Evolutionary conservation across 2,797 vertebrate species (phyloP).

Genomic region (Sylvilagus floridanus): DNA sequence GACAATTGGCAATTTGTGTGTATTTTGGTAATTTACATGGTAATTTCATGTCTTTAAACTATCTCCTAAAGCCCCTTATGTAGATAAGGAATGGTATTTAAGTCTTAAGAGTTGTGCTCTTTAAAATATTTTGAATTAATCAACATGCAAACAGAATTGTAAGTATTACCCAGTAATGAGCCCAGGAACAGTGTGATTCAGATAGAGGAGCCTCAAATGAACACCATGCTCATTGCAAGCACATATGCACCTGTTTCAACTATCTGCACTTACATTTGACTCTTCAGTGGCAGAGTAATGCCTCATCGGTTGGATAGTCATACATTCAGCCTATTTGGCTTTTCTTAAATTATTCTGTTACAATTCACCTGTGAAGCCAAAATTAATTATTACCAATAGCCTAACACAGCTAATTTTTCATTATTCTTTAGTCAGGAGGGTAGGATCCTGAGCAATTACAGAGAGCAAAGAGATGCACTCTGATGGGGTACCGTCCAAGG

Average conservation of each 20-base stretch:
- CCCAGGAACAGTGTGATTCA: not conserved
- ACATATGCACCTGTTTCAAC: not conserved
- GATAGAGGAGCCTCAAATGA: not conserved
- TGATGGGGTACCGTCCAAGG: not conserved
- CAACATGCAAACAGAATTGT: not conserved
- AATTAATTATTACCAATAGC: not conserved
- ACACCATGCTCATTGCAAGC: not conserved
- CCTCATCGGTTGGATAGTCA: not conserved
- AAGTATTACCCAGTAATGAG: not conserved
- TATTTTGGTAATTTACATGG: not conserved
- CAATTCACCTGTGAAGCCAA: not conserved
- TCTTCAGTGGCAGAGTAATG: not conserved
- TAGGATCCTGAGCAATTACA: not conserved
- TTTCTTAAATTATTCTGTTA: slow-evolving; percentile 13
- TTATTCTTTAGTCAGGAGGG: not conserved
- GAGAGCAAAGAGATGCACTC: not conserved
- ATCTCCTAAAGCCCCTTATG: not conserved
- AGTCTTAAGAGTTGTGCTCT: not conserved
- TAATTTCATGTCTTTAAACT: not conserved
- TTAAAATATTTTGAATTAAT: not conserved
- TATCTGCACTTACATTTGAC: not conserved
- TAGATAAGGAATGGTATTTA: not conserved
- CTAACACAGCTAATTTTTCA: not conserved
- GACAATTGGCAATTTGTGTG: not conserved
- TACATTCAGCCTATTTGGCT: not conserved